Evolutionary conservation across 2,888 invertebrate genomes (phyloP).

Genomic region (Epinotia bilunana): DNA sequence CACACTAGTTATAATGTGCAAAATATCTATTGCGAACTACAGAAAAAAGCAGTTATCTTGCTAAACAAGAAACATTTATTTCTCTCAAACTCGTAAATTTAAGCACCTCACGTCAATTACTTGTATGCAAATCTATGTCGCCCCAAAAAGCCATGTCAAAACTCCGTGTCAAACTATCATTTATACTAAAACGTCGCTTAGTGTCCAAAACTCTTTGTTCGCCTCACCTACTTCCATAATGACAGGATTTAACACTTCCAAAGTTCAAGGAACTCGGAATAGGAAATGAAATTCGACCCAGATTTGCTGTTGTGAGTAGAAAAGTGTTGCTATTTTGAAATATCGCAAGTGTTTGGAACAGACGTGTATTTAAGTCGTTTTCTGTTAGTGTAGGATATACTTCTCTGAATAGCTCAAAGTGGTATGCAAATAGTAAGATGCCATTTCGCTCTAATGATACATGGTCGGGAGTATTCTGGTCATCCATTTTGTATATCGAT

Average conservation of each 20-base stretch:
- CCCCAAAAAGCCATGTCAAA: constrained; percentile 32
- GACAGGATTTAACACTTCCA: constrained; percentile 44
- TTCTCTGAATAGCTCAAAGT: constrained; percentile 52
- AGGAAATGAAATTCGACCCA: constrained; percentile 52
- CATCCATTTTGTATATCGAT: not conserved
- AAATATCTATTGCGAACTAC: not conserved
- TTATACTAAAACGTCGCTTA: constrained; percentile 33
- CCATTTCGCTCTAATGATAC: constrained; percentile 41
- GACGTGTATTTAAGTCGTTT: constrained; percentile 23
- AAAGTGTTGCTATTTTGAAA: constrained; percentile 12
- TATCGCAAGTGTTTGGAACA: constrained; percentile 12
- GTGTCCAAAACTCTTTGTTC: constrained; percentile 35
- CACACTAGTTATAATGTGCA: no score
- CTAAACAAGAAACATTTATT: not conserved
- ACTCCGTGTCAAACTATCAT: constrained; percentile 30
- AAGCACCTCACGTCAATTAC: constrained; percentile 13
- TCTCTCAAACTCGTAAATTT: constrained; percentile 3
- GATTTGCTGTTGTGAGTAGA: constrained; percentile 37
- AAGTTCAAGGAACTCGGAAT: constrained; percentile 56
- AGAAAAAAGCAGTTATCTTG: not conserved
- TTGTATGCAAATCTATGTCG: constrained; percentile 34
- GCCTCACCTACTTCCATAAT: constrained; percentile 40
- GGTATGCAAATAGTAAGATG: constrained; percentile 57
- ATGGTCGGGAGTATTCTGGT: constrained; percentile 31
- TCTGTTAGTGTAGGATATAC: constrained; percentile 25